phyloP scores from a whole-genome alignment of 2,113 vertebrate species.

The Guaruba guarouba region DNA sequence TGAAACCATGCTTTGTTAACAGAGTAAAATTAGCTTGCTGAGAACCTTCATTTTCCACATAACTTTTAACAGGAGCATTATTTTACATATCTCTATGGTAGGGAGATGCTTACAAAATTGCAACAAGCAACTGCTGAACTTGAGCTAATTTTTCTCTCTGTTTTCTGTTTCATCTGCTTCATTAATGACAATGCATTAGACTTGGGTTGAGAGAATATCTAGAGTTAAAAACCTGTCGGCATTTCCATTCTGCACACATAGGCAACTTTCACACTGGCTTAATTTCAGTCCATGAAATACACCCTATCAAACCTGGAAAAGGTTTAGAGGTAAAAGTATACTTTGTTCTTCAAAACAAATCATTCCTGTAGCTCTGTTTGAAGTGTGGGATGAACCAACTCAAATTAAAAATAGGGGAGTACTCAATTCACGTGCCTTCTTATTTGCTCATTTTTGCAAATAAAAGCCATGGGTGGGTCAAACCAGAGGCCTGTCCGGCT shows the following conservation, averaged over 20 bases:
- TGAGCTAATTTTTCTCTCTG: constrained; percentile 59
- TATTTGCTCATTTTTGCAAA: not conserved
- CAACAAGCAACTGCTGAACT: constrained; percentile 30
- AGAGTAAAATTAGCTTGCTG: constrained; percentile 74
- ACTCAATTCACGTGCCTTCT: not conserved
- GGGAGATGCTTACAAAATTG: constrained; percentile 61
- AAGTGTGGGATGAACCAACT: not conserved
- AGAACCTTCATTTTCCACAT: constrained; percentile 65
- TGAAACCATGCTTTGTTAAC: constrained; percentile 67
- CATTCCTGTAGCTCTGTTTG: not conserved
- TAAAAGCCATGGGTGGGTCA: not conserved
- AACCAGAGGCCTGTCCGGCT: not conserved
- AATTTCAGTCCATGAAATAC: not conserved
- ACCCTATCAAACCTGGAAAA: not conserved
- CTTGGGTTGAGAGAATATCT: not conserved
- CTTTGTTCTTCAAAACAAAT: not conserved
- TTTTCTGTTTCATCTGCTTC: constrained; percentile 60
- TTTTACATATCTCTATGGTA: constrained; percentile 41
- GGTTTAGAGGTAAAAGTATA: not conserved
- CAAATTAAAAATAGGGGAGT: not conserved
- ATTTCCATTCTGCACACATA: constrained; percentile 25
- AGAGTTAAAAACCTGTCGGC: constrained; percentile 1
- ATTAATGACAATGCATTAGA: constrained; percentile 14
- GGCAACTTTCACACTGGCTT: not conserved
- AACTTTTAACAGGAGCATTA: constrained; percentile 58